These are phyloP conservation scores for Hyles vespertilio DNA, from an alignment of 1,140 invertebrate species.

Conservation along the genomic window DNA sequence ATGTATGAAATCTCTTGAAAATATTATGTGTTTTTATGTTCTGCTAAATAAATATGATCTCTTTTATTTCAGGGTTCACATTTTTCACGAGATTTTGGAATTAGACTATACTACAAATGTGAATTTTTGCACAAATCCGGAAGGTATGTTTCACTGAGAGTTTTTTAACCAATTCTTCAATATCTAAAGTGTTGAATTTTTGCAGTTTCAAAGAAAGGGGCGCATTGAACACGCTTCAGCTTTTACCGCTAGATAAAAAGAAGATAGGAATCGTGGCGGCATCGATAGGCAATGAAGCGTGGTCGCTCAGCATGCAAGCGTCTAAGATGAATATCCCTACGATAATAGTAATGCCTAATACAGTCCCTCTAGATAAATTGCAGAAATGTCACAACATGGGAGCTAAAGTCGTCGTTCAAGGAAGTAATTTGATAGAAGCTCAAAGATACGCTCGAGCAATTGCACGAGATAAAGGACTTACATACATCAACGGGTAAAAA, in stretches of 20 bases:
- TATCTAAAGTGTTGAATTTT: conserved; percentile 4
- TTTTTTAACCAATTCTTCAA: too few relatives aligned
- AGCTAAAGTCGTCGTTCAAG: conserved; percentile 82
- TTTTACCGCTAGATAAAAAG: conserved; percentile 79
- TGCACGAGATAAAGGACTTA: conserved; percentile 51
- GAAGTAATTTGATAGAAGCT: conserved; percentile 41
- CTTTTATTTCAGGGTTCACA: conserved; percentile 45
- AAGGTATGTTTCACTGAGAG: conserved; percentile 27
- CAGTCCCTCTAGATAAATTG: conserved; percentile 85
- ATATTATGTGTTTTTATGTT: too few relatives aligned
- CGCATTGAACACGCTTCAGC: conserved; percentile 82
- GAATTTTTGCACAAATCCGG: conserved; percentile 48
- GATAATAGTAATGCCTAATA: conserved; percentile 87
- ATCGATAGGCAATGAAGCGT: conserved; percentile 81
- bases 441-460: conserved; percentile 44
- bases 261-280: conserved; percentile 85
- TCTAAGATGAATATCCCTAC: conserved; percentile 81
- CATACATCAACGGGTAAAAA: conserved; percentile 53
- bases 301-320: conserved; percentile 84
- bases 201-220: conserved; percentile 86
- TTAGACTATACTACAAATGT: conserved; percentile 52
- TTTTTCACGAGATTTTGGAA: conserved; percentile 38
- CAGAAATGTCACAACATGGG: conserved; percentile 81
- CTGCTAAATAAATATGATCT: background rate
- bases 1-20: background rate